Evolutionary conservation across 2,113 vertebrate genomes (phyloP).

Genomic region (Hiodon tergisus): DNA sequence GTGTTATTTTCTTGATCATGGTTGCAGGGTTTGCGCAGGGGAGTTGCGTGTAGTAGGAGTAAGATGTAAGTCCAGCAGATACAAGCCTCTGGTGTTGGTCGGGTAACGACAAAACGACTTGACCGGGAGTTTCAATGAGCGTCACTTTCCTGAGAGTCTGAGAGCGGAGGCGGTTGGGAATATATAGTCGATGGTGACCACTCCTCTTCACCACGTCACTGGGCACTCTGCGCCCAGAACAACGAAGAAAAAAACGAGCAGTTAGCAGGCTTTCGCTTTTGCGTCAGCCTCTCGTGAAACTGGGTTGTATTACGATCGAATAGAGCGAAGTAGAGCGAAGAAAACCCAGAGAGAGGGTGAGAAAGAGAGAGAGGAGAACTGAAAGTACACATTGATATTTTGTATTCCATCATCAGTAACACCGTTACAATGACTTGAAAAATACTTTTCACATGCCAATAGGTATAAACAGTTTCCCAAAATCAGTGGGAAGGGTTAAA

Average conservation of each 20-base stretch:
- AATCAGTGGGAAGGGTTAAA: too few species aligned
- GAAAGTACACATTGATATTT: background rate
- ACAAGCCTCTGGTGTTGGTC: background rate
- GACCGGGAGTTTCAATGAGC: too few species aligned
- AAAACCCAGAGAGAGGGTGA: background rate
- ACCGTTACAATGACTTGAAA: too few species aligned
- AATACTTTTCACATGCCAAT: too few species aligned
- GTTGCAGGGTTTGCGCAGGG: constrained; percentile 30
- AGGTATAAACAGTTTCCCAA: background rate
- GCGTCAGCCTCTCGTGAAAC: constrained; percentile 27
- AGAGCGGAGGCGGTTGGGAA: constrained; percentile 14
- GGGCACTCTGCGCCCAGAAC: constrained; percentile 30
- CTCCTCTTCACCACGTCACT: constrained; percentile 50
- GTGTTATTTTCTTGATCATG: constrained; percentile 96
- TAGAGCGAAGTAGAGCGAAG: background rate
- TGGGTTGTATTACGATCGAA: too few species aligned
- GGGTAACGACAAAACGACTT: background rate
- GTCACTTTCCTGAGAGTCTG: constrained; percentile 23
- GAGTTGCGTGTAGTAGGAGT: background rate
- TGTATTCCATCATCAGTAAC: background rate
- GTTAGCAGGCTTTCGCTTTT: constrained; percentile 32
- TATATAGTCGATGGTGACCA: constrained; percentile 45
- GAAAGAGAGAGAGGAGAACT: background rate
- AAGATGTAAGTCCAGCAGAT: too few species aligned
- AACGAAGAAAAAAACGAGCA: background rate